Conservation (phyloP, 2,797 vertebrate species). For the Myotis vivesi region DNA sequence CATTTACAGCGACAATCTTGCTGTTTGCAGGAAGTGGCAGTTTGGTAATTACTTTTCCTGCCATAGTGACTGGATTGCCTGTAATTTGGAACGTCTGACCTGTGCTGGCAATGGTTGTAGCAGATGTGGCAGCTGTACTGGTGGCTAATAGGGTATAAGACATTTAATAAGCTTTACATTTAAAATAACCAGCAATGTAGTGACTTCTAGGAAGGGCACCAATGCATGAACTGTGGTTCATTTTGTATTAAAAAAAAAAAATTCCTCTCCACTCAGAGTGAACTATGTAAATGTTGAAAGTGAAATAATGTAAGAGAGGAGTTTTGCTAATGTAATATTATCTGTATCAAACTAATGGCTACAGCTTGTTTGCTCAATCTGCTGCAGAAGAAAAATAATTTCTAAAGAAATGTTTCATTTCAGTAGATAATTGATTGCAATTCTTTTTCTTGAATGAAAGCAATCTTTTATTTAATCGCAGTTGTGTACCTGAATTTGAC, state of each 20-base stretch:
- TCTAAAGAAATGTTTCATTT: constrained; percentile 51
- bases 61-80: constrained; percentile 92
- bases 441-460: constrained; percentile 21
- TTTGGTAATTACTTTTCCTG: constrained; percentile 97
- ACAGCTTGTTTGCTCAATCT: constrained; percentile 15
- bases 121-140: constrained; percentile 90
- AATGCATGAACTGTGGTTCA: constrained; percentile 69
- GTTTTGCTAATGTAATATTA: constrained; percentile 42
- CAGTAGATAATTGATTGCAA: constrained; percentile 13
- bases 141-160: constrained; percentile 89
- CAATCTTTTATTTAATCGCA: not conserved
- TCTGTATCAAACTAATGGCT: constrained; percentile 15
- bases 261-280: constrained; percentile 59
- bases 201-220: constrained; percentile 73
- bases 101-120: constrained; percentile 90
- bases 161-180: constrained; percentile 78
- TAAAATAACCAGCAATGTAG: constrained; percentile 77
- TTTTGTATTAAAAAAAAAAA: constrained; percentile 55
- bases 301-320: constrained; percentile 61
- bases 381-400: constrained; percentile 36
- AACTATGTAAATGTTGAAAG: constrained; percentile 64
- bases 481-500: constrained; percentile 87
- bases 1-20: constrained; percentile 98
- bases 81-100: constrained; percentile 98
- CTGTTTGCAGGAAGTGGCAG: constrained; percentile 97